Evolutionary conservation across 1,140 invertebrate genomes (phyloP), one percentile per base, ranked within the genome.

Genomic region (Paralvinella palmiformis): DNA sequence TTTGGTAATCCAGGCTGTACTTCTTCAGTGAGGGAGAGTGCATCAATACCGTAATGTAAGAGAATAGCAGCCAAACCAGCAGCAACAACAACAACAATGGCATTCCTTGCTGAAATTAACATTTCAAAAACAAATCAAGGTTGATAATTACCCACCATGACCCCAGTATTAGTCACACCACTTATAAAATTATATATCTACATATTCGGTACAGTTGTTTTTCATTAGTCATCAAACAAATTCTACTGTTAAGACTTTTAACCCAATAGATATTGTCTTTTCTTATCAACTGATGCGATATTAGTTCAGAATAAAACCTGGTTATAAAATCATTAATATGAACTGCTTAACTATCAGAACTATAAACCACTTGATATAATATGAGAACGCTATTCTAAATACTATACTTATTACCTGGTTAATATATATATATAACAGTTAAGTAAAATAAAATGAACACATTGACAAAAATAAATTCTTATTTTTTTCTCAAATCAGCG

Each of bases 21-120:
- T 27, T 78, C 61, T 6, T 73, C 75, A 6, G 77, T 81, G n/a
- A 78, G 69, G 20, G 72, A 70, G 10, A 80, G 60, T 6, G 62
- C 59, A 29, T 66, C 56, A 22, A 74, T 68, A 41, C 70, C 63
- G 20, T 74, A 52, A 29, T 17, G 62, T 5, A 70, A 33, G 7
- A 80, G 37, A 31, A 68, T 68, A 3, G 72, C 73, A 24, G 70
- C 72, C 36, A 79, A 58, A 31, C 66, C 72, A 6, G 74, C 66
- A 4, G 74, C 67, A 27, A 64, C 24, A n/a, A 79, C 68, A 3
- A 80, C 76, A 24, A 79, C 66, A 45, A 79, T 69, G 31, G 77
- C 78, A 72, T 80, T 80, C 22, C 75, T 70, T 60, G 68, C 79
- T 79, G 67, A 29, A 69, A 70, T 33, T 52, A 50, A n/a, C n/a